These are phyloP conservation scores for Oreochromis mossambicus DNA, from an alignment of 2,797 vertebrate species.

Conservation along the genomic window DNA sequence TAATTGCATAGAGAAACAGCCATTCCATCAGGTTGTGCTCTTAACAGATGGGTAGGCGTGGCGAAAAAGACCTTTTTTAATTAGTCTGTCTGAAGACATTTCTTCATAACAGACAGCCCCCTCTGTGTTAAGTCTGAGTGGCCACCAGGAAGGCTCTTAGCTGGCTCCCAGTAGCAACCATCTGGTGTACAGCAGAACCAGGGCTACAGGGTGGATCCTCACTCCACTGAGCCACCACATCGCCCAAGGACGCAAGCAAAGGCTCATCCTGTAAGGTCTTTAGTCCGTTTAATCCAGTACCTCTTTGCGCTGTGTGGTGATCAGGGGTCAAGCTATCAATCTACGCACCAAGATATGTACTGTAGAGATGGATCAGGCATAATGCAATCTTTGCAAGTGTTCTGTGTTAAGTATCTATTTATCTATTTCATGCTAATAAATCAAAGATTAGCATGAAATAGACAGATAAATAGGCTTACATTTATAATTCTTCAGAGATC, in stretches of 20 bases:
- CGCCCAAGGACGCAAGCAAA: conserved; percentile 65
- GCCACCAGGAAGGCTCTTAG: conserved; percentile 69
- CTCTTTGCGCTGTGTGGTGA: neutral
- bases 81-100: conserved; percentile 85
- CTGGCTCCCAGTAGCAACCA: conserved; percentile 84
- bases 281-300: conserved; percentile 4
- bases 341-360: neutral
- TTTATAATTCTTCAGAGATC: neutral
- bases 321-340: conserved; percentile 27
- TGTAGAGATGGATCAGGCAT: neutral
- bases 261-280: conserved; percentile 32
- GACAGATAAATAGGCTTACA: neutral
- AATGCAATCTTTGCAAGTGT: neutral
- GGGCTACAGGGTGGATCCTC: conserved; percentile 51
- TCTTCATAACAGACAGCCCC: conserved; percentile 76
- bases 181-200: conserved; percentile 82
- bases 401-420: neutral
- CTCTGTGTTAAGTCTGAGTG: conserved; percentile 80
- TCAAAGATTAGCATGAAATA: neutral
- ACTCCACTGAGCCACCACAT: conserved; percentile 78
- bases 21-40: conserved; percentile 76
- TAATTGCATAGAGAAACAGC: conserved; percentile 60
- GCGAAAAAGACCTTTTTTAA: conserved; percentile 87
- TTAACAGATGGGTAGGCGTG: conserved; percentile 85
- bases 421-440: neutral